Evolutionary conservation across 2,888 invertebrate genomes (phyloP), one percentile per base, ranked within the genome.

Genomic region (Tridacna crocea): DNA sequence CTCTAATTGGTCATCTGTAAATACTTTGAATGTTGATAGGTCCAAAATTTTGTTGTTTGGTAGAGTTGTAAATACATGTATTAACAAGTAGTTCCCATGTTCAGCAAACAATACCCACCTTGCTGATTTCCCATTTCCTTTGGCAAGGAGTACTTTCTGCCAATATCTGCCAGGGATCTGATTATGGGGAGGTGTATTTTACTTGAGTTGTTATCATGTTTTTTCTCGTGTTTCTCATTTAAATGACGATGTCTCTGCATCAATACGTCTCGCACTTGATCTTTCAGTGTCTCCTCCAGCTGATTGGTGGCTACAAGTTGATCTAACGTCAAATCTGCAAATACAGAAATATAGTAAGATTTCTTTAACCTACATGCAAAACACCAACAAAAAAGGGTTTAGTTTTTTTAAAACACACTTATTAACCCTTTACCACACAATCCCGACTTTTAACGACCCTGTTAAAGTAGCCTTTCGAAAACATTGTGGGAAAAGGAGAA

Each of bases 91-190:
- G 36, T 8, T 36, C 36, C 36, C 36, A 36, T 36, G 36, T 36
- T 36, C 8, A 4, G 8, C 8, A 36, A 8, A 36, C 36, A 36
- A 63, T 22, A 76, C 76, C 47, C 60, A 80, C 80, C 81, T 72
- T 79, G 60, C 22, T 83, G 85, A 74, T 84, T 63, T 24, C 79
- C 73, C 79, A 86, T 79, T 24, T 86, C 86, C 61, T 79, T 75
- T 0, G 93, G 92, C 68, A 92, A 91, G 74, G 99, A 99, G 95
- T 98, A 98, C 95, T 98, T 98, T 87, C 97, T 96, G 88, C 98
- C 98, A 92, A 99, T 99, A 94, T 99, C 99, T 27, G 99, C 98
- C 90, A 99, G 95, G 12, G 99, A 99, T 84, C 99, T 88, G 75
- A 94, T 93, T 51, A 94, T 85, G 1, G 94, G 94, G 24, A 94